Evolutionary conservation across 2,113 vertebrate genomes (phyloP).

Genomic region (Nothocercus nigrocapillus): DNA sequence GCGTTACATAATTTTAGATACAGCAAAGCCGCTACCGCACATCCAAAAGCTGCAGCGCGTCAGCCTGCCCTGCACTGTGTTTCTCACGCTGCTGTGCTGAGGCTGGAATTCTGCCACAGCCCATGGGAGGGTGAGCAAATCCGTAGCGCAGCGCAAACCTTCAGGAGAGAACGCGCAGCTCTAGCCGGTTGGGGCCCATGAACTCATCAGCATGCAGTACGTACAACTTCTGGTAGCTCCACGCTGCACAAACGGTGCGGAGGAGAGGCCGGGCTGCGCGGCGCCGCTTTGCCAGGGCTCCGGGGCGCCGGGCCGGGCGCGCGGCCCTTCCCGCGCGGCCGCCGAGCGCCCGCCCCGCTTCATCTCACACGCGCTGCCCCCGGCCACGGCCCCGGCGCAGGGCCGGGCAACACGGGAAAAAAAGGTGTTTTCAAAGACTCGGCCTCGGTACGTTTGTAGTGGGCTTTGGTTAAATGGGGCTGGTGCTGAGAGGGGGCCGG

Average conservation of each 20-base stretch:
- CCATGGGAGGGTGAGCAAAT: neutral
- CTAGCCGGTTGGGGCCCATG: neutral
- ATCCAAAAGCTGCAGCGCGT: neutral
- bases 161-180: neutral
- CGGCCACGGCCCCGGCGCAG: neutral
- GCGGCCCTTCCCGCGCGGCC: no score
- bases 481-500: neutral
- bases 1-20: neutral
- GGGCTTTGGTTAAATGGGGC: neutral
- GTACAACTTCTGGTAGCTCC: neutral
- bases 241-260: neutral
- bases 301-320: no score
- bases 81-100: neutral
- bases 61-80: neutral
- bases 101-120: neutral
- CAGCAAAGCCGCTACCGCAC: neutral
- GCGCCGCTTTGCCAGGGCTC: neutral
- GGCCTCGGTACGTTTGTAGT: neutral
- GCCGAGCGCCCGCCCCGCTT: neutral
- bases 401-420: neutral
- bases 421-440: neutral
- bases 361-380: neutral
- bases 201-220: neutral
- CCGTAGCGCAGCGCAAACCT: neutral
- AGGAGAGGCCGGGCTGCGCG: neutral